Conservation (phyloP, 2,113 vertebrate species). For the human region GRCh38 chrX:13973501-13974000, state of each 20-base stretch:
- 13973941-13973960: neutral
- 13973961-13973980: neutral
- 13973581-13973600: no score
- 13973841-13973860: constrained; percentile 4
- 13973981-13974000: neutral
- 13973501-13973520: no score
- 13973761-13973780: neutral
- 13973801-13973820: neutral
- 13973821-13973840: neutral
- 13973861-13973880: neutral
- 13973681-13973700: neutral
- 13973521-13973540: no score
- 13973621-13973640: neutral
- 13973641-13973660: neutral
- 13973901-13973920: neutral
- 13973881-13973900: neutral
- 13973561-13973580: no score
- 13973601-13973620: no score
- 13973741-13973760: neutral
- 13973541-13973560: no score
- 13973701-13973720: neutral
- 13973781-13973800: neutral
- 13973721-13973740: neutral
- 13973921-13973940: neutral
- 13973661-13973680: neutral